Base-by-base conservation (phyloP, 2,797 vertebrate genomes). In the Xiphorhynchus erythropygius region DNA sequence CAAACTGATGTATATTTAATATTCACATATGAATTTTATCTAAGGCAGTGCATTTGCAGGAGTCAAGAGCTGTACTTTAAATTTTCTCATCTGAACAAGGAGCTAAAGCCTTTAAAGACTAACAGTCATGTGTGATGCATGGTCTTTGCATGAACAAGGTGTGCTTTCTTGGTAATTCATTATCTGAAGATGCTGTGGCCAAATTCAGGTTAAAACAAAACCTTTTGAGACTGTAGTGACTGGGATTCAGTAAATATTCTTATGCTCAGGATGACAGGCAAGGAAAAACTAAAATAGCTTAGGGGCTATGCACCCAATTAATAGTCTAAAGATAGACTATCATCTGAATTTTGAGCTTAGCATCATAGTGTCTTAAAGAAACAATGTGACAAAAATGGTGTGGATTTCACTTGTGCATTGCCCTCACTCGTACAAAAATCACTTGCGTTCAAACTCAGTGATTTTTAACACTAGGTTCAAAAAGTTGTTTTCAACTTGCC, bases 311-410 rank as follows among this genome's bases (percentile, higher is more conserved):
- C 8, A 59, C 10, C 3, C 16, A 84, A 53, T 6, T 60, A 69
- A 67, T 4, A 25, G 8, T 39, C 74, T 63, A 33, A 59, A 76
- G 25, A 50, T 7, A n/a, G 14, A n/a, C 9, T 47, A 24, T 2
- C 4, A 41, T 18, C 22, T 67, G 53, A 62, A 75, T 2, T 56
- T 44, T 44, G 39, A 37, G 3, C 27, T 27, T 5, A 63, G 1
- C 30, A 33, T 53, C 37, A 28, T 8, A 37, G 5, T 32, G 13
- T 37, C 23, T 53, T 67, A 53, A 83, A 75, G 28, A 71, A 76
- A 32, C 1, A 41, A 3, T 33, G 8, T 10, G 25, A 49, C 10
- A 73, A 80, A 69, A 57, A 0, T 0, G 0, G 4, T 6, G 25
- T 28, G 7, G 49, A 33, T 18, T 69, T 73, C 4, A 21, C 18